Conservation (phyloP, 1,140 invertebrate species). For the Macrosteles quadrilineatus region DNA sequence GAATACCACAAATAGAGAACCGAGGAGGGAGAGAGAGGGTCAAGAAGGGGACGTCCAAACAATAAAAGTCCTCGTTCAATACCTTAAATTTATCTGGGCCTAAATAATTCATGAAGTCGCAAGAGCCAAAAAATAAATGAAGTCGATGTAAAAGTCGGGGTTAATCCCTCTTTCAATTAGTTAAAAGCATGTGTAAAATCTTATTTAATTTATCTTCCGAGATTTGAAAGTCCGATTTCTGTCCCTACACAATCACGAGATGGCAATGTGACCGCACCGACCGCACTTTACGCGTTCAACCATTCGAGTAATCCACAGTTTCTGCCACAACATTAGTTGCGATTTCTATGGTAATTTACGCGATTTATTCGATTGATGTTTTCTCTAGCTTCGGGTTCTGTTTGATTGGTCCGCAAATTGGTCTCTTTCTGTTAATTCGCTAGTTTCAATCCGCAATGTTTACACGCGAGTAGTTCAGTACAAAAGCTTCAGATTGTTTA, state of each 20-base stretch:
- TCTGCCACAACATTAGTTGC: neutral
- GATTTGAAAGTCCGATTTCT: constrained; percentile 16
- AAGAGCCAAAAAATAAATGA: constrained; percentile 17
- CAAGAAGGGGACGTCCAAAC: neutral
- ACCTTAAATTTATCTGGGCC: constrained; percentile 24
- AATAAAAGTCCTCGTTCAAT: constrained; percentile 15
- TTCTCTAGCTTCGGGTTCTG: neutral
- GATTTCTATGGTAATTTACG: constrained; percentile 20
- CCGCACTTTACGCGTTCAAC: too few relatives aligned
- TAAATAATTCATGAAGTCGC: constrained; percentile 20
- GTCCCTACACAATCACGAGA: constrained; percentile 10
- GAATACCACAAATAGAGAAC: neutral
- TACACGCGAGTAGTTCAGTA: too few relatives aligned
- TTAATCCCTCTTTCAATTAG: constrained; percentile 21
- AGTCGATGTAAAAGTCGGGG: constrained; percentile 5
- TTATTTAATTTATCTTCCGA: constrained; percentile 25
- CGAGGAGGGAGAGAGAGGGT: neutral
- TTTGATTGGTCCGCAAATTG: neutral
- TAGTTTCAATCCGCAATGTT: too few relatives aligned
- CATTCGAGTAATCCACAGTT: constrained; percentile 2
- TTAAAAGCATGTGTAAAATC: constrained; percentile 25
- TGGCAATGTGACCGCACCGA: neutral
- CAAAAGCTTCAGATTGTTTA: too few relatives aligned
- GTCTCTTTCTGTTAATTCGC: too few relatives aligned
- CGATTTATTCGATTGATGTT: neutral